phyloP scores from a whole-genome alignment of 2,113 vertebrate genomes.

The Ariopsis seemanni region DNA sequence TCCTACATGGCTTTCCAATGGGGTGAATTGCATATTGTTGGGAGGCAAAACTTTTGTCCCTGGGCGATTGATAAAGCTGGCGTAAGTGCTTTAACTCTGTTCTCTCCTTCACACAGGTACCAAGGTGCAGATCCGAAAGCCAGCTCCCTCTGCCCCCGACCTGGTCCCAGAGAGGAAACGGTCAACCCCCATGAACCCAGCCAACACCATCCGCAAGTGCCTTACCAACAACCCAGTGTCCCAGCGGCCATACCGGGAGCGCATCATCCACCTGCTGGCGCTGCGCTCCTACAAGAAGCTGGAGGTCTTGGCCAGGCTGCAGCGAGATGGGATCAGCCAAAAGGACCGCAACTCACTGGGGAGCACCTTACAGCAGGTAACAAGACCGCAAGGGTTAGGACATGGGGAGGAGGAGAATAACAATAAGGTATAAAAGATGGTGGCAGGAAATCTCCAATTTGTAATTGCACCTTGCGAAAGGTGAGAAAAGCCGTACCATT shows the following conservation, averaged over 20 bases:
- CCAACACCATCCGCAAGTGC: slow-evolving; percentile 79
- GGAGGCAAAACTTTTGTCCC: not conserved
- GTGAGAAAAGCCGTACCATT: not conserved
- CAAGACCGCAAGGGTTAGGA: not conserved
- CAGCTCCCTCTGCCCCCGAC: slow-evolving; percentile 75
- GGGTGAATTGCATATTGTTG: not conserved
- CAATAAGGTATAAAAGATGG: not conserved
- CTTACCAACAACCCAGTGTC: slow-evolving; percentile 74
- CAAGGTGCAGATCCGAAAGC: slow-evolving; percentile 80
- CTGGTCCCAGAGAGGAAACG: slow-evolving; percentile 82
- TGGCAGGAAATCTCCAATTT: not conserved
- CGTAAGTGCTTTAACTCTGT: not conserved
- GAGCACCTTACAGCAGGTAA: slow-evolving; percentile 71
- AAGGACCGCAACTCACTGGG: slow-evolving; percentile 80
- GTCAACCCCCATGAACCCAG: slow-evolving; percentile 85
- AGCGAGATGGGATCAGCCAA: slow-evolving; percentile 85
- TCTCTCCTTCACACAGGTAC: slow-evolving; percentile 70
- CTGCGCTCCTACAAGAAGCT: slow-evolving; percentile 89
- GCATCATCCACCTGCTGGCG: slow-evolving; percentile 87
- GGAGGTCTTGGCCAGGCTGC: slow-evolving; percentile 84
- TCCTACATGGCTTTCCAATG: not conserved
- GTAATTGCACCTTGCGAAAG: not conserved
- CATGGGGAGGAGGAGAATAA: not conserved
- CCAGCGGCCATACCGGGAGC: slow-evolving; percentile 83
- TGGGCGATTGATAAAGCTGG: not conserved